Conservation (phyloP, 2,888 invertebrate genomes). For the Geotrupes spiniger region DNA sequence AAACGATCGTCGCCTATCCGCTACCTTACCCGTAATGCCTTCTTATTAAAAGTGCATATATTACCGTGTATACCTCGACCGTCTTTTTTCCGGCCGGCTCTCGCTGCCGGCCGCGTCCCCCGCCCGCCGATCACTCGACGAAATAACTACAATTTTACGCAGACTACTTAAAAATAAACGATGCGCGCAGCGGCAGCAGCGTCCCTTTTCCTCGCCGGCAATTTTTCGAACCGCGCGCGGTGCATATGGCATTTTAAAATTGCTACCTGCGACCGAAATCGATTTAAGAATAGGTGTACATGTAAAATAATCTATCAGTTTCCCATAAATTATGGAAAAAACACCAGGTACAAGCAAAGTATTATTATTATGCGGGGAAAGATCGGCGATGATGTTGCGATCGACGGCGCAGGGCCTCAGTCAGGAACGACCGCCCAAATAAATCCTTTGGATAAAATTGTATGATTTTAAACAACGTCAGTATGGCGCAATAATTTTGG, state of each 20-base stretch:
- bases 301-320: conserved; percentile 11
- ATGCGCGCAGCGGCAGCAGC: not conserved
- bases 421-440: too few species aligned
- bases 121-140: too few species aligned
- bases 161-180: conserved; percentile 7
- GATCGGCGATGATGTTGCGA: not conserved
- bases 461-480: too few species aligned
- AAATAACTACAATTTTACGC: conserved; percentile 5
- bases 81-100: conserved; percentile 4
- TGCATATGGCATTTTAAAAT: conserved; percentile 4
- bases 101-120: not conserved
- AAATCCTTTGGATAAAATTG: too few species aligned
- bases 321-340: conserved; percentile 10
- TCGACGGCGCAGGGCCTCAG: not conserved
- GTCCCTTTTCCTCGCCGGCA: not conserved
- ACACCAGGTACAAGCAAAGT: not conserved
- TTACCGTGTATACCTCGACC: conserved; percentile 37
- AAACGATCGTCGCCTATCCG: not conserved
- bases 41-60: conserved; percentile 47
- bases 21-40: not conserved
- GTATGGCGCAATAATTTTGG: too few species aligned
- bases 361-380: not conserved
- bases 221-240: conserved; percentile 1
- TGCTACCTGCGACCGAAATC: conserved; percentile 7
- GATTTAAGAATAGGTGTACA: conserved; percentile 2